Base-by-base conservation (phyloP, 92 coral and sea anemone species). In the Zoanthus solanderi region DNA sequence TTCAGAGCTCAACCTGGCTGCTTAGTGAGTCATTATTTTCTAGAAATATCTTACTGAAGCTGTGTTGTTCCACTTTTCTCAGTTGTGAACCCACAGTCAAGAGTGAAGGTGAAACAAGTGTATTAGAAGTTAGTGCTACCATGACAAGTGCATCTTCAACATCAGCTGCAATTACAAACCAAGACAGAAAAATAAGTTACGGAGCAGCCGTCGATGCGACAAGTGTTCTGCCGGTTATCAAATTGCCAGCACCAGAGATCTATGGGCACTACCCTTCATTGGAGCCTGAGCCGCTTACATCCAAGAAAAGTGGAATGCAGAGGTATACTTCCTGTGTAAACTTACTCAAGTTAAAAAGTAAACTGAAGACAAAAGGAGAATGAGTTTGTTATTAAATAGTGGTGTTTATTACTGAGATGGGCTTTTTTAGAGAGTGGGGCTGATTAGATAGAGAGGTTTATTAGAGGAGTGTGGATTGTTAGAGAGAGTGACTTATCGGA, bases 191-290 rank as follows among this genome's bases (percentile, higher is more conserved):
- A 7, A 10, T 56, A n/a, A 75, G 61, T 23, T 32, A 46, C 30
- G 79, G 83, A 30, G 75, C 54, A 10, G 87, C 88, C 58, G 71
- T 50, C 52, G 79, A 68, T 66, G 92, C 89, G 13, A 87, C 72
- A 37, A 92, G 99, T 83, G 96, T 94, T 32, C 73, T 93, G 76
- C 96, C 98, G 30, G 87, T 95, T 66, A 61, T 91, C 72, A 94
- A 95, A 84, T 88, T 88, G 46, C 92, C 99, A 17, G 83, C 95
- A 34, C 95, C 99, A 71, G 97, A 94, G 72, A 89, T 93, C 42
- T 90, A 92, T 88, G 98, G 99, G 3, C 99, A 97, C 83, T 97
- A 91, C 78, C 98, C 98, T 32, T 92, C 97, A 5, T 18, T 84
- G 23, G 97, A 95, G 68, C 95, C 96, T 0, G 99, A 97, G 77